Conservation (phyloP, 2,888 invertebrate genomes). For the Ophion costatus region DNA sequence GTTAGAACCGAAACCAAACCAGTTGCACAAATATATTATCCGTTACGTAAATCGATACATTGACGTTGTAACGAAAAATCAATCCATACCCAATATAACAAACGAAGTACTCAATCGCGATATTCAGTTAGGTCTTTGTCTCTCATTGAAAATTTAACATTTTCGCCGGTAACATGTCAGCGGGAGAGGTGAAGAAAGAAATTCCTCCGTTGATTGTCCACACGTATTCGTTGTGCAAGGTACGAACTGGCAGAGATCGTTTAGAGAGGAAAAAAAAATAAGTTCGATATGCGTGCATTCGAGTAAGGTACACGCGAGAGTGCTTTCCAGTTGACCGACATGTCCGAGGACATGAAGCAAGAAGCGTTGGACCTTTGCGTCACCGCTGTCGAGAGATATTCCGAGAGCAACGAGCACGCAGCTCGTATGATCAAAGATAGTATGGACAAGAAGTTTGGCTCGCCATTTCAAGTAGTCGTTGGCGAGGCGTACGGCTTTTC, state of each 20-base stretch:
- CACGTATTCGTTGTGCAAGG: constrained; percentile 93
- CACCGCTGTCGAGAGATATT: constrained; percentile 96
- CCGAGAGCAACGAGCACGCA: constrained; percentile 92
- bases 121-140: not conserved
- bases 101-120: constrained; percentile 10
- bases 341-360: constrained; percentile 93
- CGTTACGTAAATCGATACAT: constrained; percentile 19
- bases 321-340: constrained; percentile 85
- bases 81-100: constrained; percentile 18
- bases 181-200: constrained; percentile 86
- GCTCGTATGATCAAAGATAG: constrained; percentile 97
- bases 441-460: constrained; percentile 98
- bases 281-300: not conserved
- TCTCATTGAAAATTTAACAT: not conserved
- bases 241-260: constrained; percentile 79
- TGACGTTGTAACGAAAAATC: not conserved
- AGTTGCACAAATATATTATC: constrained; percentile 61
- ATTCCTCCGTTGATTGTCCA: constrained; percentile 85
- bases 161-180: constrained; percentile 72
- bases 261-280: not conserved
- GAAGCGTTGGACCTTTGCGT: constrained; percentile 96
- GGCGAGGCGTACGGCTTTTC: constrained; percentile 98
- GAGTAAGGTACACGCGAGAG: not conserved
- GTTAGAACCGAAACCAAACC: constrained; percentile 55
- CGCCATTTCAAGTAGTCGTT: constrained; percentile 92